Base-by-base conservation (phyloP, 2,888 invertebrate genomes). In the Bombyx huttoni region DNA sequence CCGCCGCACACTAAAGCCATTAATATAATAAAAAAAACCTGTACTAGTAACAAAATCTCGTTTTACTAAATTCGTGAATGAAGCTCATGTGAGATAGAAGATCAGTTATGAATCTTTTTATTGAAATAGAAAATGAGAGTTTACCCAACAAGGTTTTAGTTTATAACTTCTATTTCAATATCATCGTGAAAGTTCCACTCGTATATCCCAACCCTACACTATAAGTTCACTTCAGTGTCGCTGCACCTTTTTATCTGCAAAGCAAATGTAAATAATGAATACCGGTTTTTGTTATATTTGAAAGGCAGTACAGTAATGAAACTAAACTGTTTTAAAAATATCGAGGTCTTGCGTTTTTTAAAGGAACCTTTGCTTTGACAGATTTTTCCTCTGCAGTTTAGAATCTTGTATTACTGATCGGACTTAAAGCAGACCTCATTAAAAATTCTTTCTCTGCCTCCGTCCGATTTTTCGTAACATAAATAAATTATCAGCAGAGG, bases 241-340 rank as follows among this genome's bases (percentile, higher is more conserved):
- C 40, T 12, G 40, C 40, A 10, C 40, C 40, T 40, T 40, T 46
- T 3, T 40, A 40, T 40, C 40, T 40, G 40, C 40, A 58, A 55
- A 60, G 58, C 54, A 3, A 12, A 40, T 10, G 9, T 8, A 40
- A 40, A 40, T 40, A 24, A 24, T 40, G 12, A 40, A 40, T 40
- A 40, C 40, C 40, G 40, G 12, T 40, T 10, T 12, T 40, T 8
- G 40, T 40, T 40, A 10, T 7, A 40, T 12, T 8, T 12, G 40
- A 40, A 40, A 40, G 8, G 40, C 40, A 24, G n/a, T n/a, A 7
- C 35, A 9, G 40, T 40, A 40, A 40, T 40, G 8, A 40, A 12
- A 40, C 2, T 24, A 24, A 24, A 24, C 2, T 24, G 24, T 24
- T 24, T 24, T 24, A 24, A 24, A 24, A 24, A 24, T 24, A 24